These are phyloP conservation scores for Lepidonotus clava DNA, from an alignment of 2,888 invertebrate species.

Conservation along the genomic window DNA sequence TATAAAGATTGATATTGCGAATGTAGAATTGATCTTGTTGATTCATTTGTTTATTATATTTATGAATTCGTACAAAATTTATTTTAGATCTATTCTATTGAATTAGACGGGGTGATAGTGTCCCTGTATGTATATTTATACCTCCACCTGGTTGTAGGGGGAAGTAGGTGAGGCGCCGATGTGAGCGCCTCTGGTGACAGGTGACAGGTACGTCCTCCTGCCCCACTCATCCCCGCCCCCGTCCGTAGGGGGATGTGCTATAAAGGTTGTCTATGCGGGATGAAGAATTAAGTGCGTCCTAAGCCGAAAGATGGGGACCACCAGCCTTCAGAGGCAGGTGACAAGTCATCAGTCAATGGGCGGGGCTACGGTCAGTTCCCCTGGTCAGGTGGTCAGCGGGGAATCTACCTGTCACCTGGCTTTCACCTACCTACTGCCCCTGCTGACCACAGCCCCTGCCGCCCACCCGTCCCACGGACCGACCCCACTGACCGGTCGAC, in stretches of 20 bases:
- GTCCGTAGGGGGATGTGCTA: background rate
- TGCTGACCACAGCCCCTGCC: background rate
- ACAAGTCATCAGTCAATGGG: conserved; percentile 31
- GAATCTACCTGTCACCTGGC: background rate
- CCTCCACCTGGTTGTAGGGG: too few species aligned
- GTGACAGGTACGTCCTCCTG: background rate
- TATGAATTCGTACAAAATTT: too few species aligned
- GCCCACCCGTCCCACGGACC: too few species aligned
- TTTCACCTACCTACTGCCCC: background rate
- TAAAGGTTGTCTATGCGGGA: background rate
- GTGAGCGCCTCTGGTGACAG: background rate
- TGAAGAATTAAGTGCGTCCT: conserved; percentile 2
- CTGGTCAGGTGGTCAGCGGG: background rate
- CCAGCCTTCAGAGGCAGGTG: background rate
- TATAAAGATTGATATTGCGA: too few species aligned
- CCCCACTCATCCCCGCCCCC: background rate
- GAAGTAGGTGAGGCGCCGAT: too few species aligned
- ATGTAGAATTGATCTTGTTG: too few species aligned
- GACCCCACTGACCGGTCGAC: too few species aligned
- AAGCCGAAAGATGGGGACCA: background rate
- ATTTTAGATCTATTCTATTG: too few species aligned
- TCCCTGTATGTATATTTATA: too few species aligned
- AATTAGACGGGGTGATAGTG: too few species aligned
- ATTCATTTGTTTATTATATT: too few species aligned
- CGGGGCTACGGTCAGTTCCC: background rate